Conservation (phyloP, 2,888 invertebrate species). For the Conomelus anceps region DNA sequence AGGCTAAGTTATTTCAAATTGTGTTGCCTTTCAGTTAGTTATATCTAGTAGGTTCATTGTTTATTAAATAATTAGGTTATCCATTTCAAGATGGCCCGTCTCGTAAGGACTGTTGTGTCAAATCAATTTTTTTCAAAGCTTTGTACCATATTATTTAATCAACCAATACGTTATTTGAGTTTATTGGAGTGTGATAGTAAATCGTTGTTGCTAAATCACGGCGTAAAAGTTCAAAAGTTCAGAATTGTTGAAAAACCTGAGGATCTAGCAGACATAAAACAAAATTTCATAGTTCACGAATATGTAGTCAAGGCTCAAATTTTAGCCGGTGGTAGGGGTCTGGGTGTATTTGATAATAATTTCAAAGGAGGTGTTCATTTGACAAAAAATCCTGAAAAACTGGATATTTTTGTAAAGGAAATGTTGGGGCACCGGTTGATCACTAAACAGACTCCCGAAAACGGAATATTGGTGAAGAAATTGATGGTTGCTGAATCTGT, state of each 20-base stretch:
- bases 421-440: conserved; percentile 93
- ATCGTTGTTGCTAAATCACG: conserved; percentile 75
- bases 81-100: neutral
- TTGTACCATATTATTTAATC: neutral
- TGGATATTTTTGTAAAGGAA: conserved; percentile 62
- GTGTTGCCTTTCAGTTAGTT: neutral
- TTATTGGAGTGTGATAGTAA: conserved; percentile 97
- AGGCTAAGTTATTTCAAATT: neutral
- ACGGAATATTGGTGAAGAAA: conserved; percentile 88
- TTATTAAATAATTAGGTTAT: neutral
- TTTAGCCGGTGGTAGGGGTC: conserved; percentile 94
- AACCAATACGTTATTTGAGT: conserved; percentile 63
- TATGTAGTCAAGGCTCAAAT: conserved; percentile 99
- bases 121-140: neutral
- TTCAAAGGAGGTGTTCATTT: conserved; percentile 97
- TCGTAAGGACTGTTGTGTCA: neutral
- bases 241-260: conserved; percentile 66
- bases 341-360: conserved; percentile 93
- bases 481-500: conserved; percentile 99
- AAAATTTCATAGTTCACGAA: conserved; percentile 69
- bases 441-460: conserved; percentile 93
- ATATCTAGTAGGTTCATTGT: neutral
- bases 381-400: conserved; percentile 72
- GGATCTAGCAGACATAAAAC: conserved; percentile 51
- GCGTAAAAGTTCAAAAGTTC: conserved; percentile 82